These are phyloP conservation scores for Anarsia innoxiella DNA, from an alignment of 2,888 invertebrate genomes.

Conservation along the genomic window DNA sequence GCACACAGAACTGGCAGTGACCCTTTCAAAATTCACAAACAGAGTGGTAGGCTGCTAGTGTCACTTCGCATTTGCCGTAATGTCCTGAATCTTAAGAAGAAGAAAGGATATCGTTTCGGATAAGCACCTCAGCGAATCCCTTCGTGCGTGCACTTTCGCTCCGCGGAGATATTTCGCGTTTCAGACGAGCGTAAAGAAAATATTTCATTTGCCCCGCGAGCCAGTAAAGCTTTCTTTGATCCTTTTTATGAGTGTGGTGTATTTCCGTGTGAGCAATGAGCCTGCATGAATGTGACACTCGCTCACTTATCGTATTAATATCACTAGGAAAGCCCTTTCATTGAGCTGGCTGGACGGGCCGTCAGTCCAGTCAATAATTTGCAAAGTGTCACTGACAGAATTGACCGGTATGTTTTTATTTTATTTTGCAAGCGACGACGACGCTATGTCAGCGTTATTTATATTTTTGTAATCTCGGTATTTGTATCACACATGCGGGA, in stretches of 20 bases:
- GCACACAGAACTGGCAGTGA: not conserved
- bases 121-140: slow-evolving; percentile 37
- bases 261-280: slow-evolving; percentile 40
- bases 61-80: slow-evolving; percentile 23
- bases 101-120: slow-evolving; percentile 36
- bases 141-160: slow-evolving; percentile 42
- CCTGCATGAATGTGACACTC: slow-evolving; percentile 45
- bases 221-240: slow-evolving; percentile 48
- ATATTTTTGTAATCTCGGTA: no score
- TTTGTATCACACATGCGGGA: no score
- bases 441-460: no score
- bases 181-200: slow-evolving; percentile 43
- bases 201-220: slow-evolving; percentile 55
- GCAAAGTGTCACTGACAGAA: not conserved
- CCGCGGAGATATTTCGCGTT: slow-evolving; percentile 34
- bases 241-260: slow-evolving; percentile 63
- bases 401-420: no score
- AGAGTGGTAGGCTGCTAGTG: slow-evolving; percentile 3
- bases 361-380: not conserved
- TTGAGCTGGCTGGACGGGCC: no score
- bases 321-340: slow-evolving; percentile 15
- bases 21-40: slow-evolving; percentile 10
- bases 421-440: no score
- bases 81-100: slow-evolving; percentile 33
- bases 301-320: slow-evolving; percentile 28